Percentiles rank a stretch among this genome's conserved stretches.
Evolutionary conservation across 1,140 invertebrate species (phyloP).

Genomic region (Pseudachorutes palmiensis): DNA sequence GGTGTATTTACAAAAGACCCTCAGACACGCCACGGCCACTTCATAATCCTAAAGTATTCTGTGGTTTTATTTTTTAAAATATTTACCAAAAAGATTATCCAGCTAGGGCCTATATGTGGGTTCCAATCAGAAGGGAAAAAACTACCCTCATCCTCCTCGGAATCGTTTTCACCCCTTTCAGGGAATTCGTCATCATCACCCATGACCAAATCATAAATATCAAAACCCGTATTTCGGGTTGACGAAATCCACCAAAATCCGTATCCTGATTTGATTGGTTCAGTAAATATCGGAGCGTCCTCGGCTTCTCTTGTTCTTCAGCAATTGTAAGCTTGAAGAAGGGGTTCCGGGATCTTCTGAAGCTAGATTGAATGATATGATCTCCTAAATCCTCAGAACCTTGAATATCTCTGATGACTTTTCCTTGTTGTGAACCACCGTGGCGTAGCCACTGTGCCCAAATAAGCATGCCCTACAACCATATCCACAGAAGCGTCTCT

Average conservation of each 20-base stretch:
- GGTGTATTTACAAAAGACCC: neutral
- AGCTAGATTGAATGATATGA: too few relatives aligned
- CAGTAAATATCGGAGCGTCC: neutral
- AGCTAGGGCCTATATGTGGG: neutral
- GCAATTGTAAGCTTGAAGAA: neutral
- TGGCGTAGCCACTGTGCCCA: neutral
- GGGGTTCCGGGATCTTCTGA: too few relatives aligned
- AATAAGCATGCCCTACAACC: too few relatives aligned
- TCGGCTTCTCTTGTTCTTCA: neutral
- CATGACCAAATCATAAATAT: neutral
- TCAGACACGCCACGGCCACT: too few relatives aligned
- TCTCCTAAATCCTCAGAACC: conserved; percentile 27
- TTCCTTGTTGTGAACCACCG: neutral
- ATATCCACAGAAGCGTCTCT: too few relatives aligned
- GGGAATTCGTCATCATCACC: neutral
- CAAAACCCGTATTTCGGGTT: too few relatives aligned
- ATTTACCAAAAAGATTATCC: conserved; percentile 3
- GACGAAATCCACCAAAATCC: too few relatives aligned
- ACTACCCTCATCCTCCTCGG: neutral
- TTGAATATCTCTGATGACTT: conserved; percentile 25
- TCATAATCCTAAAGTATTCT: too few relatives aligned
- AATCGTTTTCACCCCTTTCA: conserved; percentile 3
- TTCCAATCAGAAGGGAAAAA: neutral
- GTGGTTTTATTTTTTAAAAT: neutral
- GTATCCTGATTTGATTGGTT: neutral